phyloP scores from a whole-genome alignment of 2,113 vertebrate genomes.

The Cynoglossus semilaevis region DNA sequence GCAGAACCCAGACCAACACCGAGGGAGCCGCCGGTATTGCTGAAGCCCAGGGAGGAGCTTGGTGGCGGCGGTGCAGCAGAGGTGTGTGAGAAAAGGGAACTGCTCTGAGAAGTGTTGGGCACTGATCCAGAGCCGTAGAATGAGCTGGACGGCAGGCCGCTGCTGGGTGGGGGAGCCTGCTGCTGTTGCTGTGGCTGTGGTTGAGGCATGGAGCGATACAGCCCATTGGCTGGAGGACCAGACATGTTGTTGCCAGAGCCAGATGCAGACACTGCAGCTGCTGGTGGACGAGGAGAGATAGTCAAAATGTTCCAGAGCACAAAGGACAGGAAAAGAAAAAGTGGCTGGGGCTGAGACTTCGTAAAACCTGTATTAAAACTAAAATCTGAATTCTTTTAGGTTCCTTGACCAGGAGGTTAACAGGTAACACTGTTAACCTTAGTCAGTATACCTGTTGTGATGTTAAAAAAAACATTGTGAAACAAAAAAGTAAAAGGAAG shows the following conservation, averaged over 20 bases:
- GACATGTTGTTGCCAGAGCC: conserved; percentile 89
- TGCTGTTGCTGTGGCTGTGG: conserved; percentile 82
- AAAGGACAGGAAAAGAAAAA: background rate
- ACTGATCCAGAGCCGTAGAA: conserved; percentile 92
- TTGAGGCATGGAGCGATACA: conserved; percentile 89
- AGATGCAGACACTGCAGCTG: conserved; percentile 89
- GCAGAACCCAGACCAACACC: conserved; percentile 92
- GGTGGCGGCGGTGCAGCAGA: conserved; percentile 84
- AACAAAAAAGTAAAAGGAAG: no score
- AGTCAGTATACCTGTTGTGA: no score
- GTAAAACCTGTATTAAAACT: no score
- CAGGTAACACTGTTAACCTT: background rate
- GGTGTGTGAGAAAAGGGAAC: conserved; percentile 93
- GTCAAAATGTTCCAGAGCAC: no score
- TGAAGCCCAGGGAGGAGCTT: conserved; percentile 91
- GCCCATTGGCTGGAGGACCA: conserved; percentile 87
- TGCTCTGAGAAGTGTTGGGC: conserved; percentile 90
- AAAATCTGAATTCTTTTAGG: no score
- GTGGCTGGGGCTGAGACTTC: background rate
- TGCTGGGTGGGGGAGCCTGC: conserved; percentile 84
- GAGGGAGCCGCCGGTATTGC: conserved; percentile 84
- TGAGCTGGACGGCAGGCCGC: conserved; percentile 88
- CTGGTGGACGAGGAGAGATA: conserved; percentile 30
- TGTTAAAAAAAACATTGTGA: no score
- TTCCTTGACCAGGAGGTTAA: no score